Conservation (phyloP, 2,113 vertebrate species). For the Ascaphus truei region DNA sequence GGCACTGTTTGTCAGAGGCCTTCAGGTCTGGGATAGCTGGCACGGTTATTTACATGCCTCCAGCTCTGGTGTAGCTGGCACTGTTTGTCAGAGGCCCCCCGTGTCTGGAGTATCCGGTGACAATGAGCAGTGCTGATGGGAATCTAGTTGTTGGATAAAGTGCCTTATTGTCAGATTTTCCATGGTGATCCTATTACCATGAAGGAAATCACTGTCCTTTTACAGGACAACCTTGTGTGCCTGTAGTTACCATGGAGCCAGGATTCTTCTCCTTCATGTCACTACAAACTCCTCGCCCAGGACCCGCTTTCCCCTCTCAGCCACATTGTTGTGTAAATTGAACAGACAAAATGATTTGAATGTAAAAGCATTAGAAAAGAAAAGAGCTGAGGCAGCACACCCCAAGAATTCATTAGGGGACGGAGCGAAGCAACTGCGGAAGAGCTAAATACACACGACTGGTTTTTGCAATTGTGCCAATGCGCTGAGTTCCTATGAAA, state of each 20-base stretch:
- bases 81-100: background rate
- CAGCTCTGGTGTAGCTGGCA: background rate
- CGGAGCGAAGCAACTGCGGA: too few species aligned
- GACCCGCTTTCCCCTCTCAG: conserved; percentile 15
- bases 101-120: background rate
- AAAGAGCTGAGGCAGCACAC: too few species aligned
- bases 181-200: conserved; percentile 15
- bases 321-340: conserved; percentile 29
- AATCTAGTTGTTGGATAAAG: conserved; percentile 27
- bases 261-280: conserved; percentile 27
- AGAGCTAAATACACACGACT: too few species aligned
- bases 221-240: conserved; percentile 18
- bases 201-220: conserved; percentile 11
- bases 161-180: conserved; percentile 14
- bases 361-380: conserved; percentile 26
- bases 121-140: conserved; percentile 1
- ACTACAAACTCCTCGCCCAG: conserved; percentile 4
- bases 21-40: too few species aligned
- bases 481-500: too few species aligned
- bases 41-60: background rate
- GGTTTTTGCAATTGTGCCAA: too few species aligned
- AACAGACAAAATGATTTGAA: conserved; percentile 21
- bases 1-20: too few species aligned
- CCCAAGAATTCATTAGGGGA: too few species aligned
- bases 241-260: conserved; percentile 14